Evolutionary conservation across 2,113 vertebrate species (phyloP).

Genomic region (Tautogolabrus adspersus): DNA sequence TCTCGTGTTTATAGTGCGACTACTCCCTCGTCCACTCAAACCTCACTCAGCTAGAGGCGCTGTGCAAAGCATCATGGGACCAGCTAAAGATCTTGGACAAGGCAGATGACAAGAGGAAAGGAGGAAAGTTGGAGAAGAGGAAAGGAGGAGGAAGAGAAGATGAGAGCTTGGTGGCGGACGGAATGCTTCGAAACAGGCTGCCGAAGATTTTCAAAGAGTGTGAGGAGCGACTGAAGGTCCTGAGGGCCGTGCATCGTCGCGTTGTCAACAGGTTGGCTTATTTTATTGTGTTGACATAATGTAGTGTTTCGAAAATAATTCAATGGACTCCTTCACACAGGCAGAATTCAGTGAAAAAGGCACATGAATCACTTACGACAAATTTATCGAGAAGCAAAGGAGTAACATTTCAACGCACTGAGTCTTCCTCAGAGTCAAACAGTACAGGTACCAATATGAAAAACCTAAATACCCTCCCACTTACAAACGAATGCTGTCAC

Average conservation of each 20-base stretch:
- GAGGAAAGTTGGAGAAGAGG: constrained; percentile 49
- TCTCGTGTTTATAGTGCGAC: constrained; percentile 71
- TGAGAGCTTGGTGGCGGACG: constrained; percentile 3
- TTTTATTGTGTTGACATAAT: neutral
- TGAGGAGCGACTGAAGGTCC: constrained; percentile 80
- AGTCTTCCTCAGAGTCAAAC: too few species aligned
- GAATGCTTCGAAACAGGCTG: constrained; percentile 64
- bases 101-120: constrained; percentile 62
- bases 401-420: too few species aligned
- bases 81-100: constrained; percentile 78
- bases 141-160: constrained; percentile 29
- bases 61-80: constrained; percentile 83
- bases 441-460: too few species aligned
- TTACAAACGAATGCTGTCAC: too few species aligned
- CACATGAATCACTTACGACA: too few species aligned
- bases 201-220: constrained; percentile 80
- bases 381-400: too few species aligned
- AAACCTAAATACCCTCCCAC: too few species aligned
- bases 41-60: constrained; percentile 73
- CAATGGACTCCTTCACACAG: too few species aligned
- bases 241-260: constrained; percentile 81
- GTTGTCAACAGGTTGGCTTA: constrained; percentile 80
- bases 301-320: too few species aligned
- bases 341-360: too few species aligned
- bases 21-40: constrained; percentile 77